A percentile compares a stretch with the other conserved stretches of the same genome.
phyloP scores from a whole-genome alignment of 2,113 vertebrate genomes.

The Mandrillus leucophaeus region DNA sequence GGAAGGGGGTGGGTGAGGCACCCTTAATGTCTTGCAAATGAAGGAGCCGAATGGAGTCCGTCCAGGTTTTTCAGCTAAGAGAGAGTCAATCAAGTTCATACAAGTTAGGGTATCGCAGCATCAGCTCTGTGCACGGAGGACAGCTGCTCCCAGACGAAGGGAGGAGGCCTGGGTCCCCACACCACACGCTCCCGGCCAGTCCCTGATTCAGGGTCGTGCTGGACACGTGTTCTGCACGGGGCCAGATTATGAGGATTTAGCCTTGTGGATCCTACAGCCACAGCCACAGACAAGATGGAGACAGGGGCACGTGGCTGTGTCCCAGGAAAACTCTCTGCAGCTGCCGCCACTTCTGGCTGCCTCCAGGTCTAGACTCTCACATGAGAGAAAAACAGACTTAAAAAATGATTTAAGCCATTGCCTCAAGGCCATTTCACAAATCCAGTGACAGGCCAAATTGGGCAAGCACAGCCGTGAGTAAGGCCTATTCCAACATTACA shows the following conservation, averaged over 20 bases:
- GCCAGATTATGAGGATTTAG: not conserved
- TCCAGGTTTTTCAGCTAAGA: too few species aligned
- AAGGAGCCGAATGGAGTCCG: too few species aligned
- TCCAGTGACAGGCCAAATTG: not conserved
- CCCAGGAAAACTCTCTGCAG: not conserved
- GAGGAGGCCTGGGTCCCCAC: not conserved
- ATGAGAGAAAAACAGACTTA: not conserved
- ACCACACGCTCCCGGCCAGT: not conserved
- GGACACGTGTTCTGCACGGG: not conserved
- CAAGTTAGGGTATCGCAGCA: too few species aligned
- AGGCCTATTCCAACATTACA: not conserved
- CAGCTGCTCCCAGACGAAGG: not conserved
- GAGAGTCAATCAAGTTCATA: too few species aligned
- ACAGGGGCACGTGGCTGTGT: too few species aligned
- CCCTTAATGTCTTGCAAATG: too few species aligned
- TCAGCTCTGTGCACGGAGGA: not conserved
- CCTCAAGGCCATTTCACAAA: not conserved
- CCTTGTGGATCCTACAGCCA: not conserved
- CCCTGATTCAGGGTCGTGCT: not conserved
- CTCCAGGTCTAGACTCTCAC: too few species aligned
- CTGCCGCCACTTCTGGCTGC: not conserved
- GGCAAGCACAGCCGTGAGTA: too few species aligned
- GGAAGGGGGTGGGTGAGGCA: too few species aligned
- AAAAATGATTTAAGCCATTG: not conserved
- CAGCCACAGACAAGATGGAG: not conserved